These are phyloP conservation scores for Misgurnus mizolepis DNA, from an alignment of 2,113 vertebrate genomes.

Conservation along the genomic window DNA sequence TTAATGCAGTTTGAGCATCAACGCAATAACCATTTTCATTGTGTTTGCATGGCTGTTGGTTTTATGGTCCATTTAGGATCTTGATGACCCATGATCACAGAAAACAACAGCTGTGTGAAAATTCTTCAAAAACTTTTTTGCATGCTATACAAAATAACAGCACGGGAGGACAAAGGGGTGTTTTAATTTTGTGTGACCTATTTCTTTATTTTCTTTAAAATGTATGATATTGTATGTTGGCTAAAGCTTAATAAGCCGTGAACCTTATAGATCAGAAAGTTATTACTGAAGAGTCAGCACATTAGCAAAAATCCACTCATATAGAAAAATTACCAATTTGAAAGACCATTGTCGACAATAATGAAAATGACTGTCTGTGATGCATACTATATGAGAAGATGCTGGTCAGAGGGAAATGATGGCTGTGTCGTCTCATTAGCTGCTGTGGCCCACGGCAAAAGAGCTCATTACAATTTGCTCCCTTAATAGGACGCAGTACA, in stretches of 20 bases:
- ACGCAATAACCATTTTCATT: too few species aligned
- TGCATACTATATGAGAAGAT: slow-evolving; percentile 34
- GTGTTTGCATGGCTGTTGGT: too few species aligned
- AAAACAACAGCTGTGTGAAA: background rate
- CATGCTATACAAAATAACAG: too few species aligned
- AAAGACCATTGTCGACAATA: slow-evolving; percentile 31
- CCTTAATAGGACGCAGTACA: slow-evolving; percentile 43
- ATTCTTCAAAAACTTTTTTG: background rate
- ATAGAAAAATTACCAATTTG: slow-evolving; percentile 27
- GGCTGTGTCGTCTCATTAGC: slow-evolving; percentile 45
- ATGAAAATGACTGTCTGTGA: slow-evolving; percentile 32
- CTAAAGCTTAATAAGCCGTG: slow-evolving; percentile 14
- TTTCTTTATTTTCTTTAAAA: background rate
- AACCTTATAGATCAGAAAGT: background rate
- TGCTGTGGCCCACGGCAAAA: slow-evolving; percentile 30
- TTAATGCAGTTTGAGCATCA: too few species aligned
- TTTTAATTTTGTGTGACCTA: too few species aligned
- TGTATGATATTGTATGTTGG: background rate
- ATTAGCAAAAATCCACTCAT: slow-evolving; percentile 30
- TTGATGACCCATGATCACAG: too few species aligned
- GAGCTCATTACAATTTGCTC: slow-evolving; percentile 45
- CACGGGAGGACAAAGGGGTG: too few species aligned
- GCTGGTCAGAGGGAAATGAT: slow-evolving; percentile 37
- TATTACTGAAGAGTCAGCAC: slow-evolving; percentile 18
- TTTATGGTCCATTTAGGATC: too few species aligned